Conservation (phyloP, 2,888 invertebrate species). For the Polydrusus tereticollis region DNA sequence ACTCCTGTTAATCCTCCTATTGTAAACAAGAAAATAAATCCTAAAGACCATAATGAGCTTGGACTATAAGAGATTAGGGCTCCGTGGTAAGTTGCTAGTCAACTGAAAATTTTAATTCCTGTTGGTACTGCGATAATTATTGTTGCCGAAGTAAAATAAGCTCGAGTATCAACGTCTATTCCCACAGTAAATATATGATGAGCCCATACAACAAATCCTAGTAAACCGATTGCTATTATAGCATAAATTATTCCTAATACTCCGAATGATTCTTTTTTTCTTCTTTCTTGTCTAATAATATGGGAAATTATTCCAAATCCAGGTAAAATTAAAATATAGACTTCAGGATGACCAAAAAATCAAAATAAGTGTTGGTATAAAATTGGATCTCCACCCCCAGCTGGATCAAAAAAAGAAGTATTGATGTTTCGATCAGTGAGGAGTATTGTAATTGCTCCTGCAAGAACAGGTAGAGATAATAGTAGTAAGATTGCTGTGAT, state of each 20-base stretch:
- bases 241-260: constrained; percentile 84
- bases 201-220: constrained; percentile 88
- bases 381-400: constrained; percentile 85
- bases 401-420: constrained; percentile 85
- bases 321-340: constrained; percentile 88
- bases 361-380: constrained; percentile 88
- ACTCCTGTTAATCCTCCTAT: constrained; percentile 80
- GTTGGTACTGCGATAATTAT: constrained; percentile 91
- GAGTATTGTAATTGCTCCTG: constrained; percentile 84
- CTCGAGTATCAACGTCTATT: constrained; percentile 86
- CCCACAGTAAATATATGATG: constrained; percentile 90
- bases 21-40: constrained; percentile 85
- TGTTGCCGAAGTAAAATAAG: constrained; percentile 87
- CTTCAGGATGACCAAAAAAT: constrained; percentile 91
- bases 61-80: constrained; percentile 71
- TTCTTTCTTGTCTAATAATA: constrained; percentile 80
- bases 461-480: constrained; percentile 81
- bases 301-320: constrained; percentile 87
- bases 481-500: constrained; percentile 77
- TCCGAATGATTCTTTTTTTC: constrained; percentile 82
- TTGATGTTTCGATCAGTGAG: constrained; percentile 85
- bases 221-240: constrained; percentile 85
- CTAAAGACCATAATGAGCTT: constrained; percentile 67
- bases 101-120: constrained; percentile 87
- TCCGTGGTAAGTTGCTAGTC: constrained; percentile 79